Evolutionary conservation across 2,113 vertebrate species (phyloP).

Genomic region (Varanus salvator): DNA sequence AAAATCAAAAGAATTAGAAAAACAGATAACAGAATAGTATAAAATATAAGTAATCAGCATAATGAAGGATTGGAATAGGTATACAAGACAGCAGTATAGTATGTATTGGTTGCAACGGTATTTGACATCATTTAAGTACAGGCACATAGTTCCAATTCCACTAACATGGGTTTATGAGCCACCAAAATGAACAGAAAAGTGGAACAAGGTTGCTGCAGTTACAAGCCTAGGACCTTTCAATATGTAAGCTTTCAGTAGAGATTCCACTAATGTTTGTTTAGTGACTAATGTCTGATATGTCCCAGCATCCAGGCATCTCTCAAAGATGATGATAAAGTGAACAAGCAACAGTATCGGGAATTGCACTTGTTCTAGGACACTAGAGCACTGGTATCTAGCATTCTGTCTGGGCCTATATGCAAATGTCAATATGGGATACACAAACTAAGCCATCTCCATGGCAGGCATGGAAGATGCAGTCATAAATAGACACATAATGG

Average conservation of each 20-base stretch:
- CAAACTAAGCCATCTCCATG: neutral
- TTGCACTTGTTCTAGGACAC: neutral
- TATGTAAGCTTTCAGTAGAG: neutral
- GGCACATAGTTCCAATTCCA: neutral
- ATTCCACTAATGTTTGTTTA: neutral
- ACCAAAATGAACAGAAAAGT: neutral
- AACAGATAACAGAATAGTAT: neutral
- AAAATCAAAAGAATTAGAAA: neutral
- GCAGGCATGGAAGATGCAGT: neutral
- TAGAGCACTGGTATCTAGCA: neutral
- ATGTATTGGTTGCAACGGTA: neutral
- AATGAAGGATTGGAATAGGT: neutral
- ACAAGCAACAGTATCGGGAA: neutral
- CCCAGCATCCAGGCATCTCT: neutral
- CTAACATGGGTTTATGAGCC: neutral
- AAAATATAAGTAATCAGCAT: conserved; percentile 14
- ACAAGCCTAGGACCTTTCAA: neutral
- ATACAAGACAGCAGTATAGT: neutral
- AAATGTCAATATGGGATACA: neutral
- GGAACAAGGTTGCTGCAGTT: neutral
- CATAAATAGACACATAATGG: neutral
- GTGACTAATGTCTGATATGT: neutral
- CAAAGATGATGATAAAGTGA: neutral
- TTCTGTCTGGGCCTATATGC: neutral
- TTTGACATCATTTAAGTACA: neutral